Evolutionary conservation across 1,140 invertebrate genomes (phyloP), one percentile per base, ranked within the genome.

Genomic region (Tetragnatha versicolor): DNA sequence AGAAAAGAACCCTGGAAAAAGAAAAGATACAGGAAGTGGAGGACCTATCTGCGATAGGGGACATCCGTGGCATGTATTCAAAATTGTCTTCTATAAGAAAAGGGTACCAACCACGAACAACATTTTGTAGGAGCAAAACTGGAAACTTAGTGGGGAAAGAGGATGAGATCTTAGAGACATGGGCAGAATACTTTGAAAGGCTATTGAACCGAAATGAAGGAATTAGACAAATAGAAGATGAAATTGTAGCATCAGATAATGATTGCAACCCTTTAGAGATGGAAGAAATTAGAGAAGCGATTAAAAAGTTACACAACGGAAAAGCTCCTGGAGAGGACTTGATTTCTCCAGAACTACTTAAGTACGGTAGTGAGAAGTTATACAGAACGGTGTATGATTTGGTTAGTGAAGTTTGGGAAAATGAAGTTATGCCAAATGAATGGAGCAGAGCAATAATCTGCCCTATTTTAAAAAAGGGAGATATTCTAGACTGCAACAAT

Each of bases 151-250:
- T 10, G 12, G 31, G 31, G 39, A 37, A 25, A 25, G 31, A 61
- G 5, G 49, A 53, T 53, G 49, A 61, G 14, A 10, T 61, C 33
- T 9, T 61, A n/a, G 58, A 35, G 33, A 61, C 5, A 20, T 35
- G 58, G 58, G 58, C 31, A 61, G 58, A 61, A 22, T 29, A 61
- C 39, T 61, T 61, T 61, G 58, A 61, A 61, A n/a, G n/a, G n/a
- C n/a, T n/a, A n/a, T 61, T 61, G 39, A 61, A 61, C 20, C 9
- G 58, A 61, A 39, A 39, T 14, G 58, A 61, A 61, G 17, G 17
- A 37, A 25, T 39, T 61, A n/a, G 31, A 61, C 14, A 61, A 4
- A 61, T 33, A 61, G 31, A n/a, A n/a, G n/a, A n/a, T n/a, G n/a
- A n/a, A n/a, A n/a, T n/a, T n/a, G n/a, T n/a, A n/a, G n/a, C n/a